Conservation (phyloP, 1,140 invertebrate genomes). For the Phymorhynchus buccinoides region DNA sequence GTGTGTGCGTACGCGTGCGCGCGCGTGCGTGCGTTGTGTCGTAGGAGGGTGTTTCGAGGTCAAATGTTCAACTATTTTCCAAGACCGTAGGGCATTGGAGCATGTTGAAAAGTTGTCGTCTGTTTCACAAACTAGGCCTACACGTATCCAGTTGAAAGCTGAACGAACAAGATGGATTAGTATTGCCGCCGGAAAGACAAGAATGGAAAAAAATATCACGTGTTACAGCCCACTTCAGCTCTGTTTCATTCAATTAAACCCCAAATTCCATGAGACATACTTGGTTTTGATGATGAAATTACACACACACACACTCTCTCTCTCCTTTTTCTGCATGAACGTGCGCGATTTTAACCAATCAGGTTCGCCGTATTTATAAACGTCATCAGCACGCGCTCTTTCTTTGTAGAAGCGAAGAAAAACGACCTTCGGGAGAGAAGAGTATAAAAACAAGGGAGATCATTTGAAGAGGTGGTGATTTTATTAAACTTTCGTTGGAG, state of each 20-base stretch:
- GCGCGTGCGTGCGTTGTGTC: no score
- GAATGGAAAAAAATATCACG: neutral
- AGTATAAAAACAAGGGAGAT: neutral
- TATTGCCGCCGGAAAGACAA: neutral
- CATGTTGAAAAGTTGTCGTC: no score
- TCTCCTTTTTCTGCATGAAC: neutral
- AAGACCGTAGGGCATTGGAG: no score
- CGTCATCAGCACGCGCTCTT: neutral
- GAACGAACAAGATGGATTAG: neutral
- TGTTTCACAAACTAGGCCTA: no score
- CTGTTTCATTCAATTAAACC: no score
- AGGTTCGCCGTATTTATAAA: neutral
- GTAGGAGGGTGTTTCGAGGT: no score
- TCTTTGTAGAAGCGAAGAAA: no score
- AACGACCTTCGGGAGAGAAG: neutral
- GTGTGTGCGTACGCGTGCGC: no score
- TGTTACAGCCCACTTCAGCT: neutral
- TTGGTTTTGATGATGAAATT: neutral
- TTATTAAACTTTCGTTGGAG: neutral
- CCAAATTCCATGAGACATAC: neutral
- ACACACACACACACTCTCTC: neutral
- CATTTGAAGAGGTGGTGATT: neutral
- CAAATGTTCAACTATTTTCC: no score
- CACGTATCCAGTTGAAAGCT: no score
- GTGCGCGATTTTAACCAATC: neutral